Conservation (phyloP, 2,113 vertebrate species). For the Alethe diademata region DNA sequence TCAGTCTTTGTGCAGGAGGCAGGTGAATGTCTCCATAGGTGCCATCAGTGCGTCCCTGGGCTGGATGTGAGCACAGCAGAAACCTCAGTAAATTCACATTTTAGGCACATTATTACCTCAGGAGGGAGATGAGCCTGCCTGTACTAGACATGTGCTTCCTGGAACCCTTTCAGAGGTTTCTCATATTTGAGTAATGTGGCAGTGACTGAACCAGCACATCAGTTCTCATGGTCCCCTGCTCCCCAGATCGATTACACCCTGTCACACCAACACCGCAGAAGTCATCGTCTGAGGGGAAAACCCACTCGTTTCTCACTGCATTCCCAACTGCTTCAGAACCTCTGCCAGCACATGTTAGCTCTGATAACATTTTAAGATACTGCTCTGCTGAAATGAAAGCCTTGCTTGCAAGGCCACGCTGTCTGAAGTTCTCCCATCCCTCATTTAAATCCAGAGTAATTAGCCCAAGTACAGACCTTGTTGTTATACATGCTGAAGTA, state of each 20-base stretch:
- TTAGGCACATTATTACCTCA: accelerated
- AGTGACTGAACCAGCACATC: not conserved
- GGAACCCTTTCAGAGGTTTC: not conserved
- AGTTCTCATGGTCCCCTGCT: slow-evolving; percentile 43
- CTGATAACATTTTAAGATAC: slow-evolving; percentile 27
- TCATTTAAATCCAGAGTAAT: slow-evolving; percentile 64
- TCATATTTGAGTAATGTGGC: not conserved
- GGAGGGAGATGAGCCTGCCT: not conserved
- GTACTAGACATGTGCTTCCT: accelerated
- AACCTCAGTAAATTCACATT: not conserved
- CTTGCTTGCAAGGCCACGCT: not conserved
- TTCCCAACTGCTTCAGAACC: slow-evolving; percentile 22
- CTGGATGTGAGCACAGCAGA: not conserved
- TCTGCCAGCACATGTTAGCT: slow-evolving; percentile 1
- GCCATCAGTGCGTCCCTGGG: accelerated
- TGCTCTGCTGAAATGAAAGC: not conserved
- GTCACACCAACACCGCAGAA: slow-evolving; percentile 24
- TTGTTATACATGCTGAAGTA: slow-evolving; percentile 55
- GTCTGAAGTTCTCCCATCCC: slow-evolving; percentile 48
- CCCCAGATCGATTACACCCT: slow-evolving; percentile 20
- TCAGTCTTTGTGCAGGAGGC: not conserved
- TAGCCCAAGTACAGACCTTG: slow-evolving; percentile 64
- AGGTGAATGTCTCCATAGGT: not conserved
- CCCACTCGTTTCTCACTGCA: slow-evolving; percentile 41
- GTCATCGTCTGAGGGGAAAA: slow-evolving; percentile 34